Conservation (phyloP, 1,140 invertebrate genomes). For the Anoplolepis gracilipes region DNA sequence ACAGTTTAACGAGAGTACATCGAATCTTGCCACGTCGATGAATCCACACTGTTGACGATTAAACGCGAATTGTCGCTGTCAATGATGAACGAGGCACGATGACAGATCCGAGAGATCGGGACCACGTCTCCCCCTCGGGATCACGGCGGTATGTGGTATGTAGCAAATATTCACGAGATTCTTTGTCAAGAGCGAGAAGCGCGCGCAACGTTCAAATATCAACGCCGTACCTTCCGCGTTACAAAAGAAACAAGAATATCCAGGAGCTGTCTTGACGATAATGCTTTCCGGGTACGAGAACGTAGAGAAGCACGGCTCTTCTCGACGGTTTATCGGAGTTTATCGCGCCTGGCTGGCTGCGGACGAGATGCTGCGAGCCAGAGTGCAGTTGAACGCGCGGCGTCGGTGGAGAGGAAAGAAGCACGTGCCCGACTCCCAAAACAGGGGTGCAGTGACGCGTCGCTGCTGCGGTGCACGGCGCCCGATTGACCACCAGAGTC, state of each 20-base stretch:
- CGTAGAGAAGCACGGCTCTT: slow-evolving; percentile 48
- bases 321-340: slow-evolving; percentile 62
- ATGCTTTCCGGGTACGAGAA: slow-evolving; percentile 10
- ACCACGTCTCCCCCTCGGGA: not conserved
- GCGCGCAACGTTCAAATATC: not conserved
- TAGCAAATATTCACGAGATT: slow-evolving; percentile 4
- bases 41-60: slow-evolving; percentile 52
- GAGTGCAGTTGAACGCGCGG: slow-evolving; percentile 67
- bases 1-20: slow-evolving; percentile 63
- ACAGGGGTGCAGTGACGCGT: slow-evolving; percentile 84
- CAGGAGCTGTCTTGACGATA: slow-evolving; percentile 8
- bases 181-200: not conserved
- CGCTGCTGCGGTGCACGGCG: slow-evolving; percentile 84
- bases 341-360: slow-evolving; percentile 75
- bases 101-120: slow-evolving; percentile 35
- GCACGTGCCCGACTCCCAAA: slow-evolving; percentile 81
- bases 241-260: slow-evolving; percentile 3
- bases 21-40: slow-evolving; percentile 15
- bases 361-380: slow-evolving; percentile 55
- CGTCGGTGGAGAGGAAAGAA: slow-evolving; percentile 76
- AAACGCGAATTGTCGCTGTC: not conserved
- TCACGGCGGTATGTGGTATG: not conserved
- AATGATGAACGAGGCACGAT: slow-evolving; percentile 20
- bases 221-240: slow-evolving; percentile 11
- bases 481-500: slow-evolving; percentile 86